phyloP scores from a whole-genome alignment of 1,140 invertebrate genomes.

The Stegodyphus dumicola region DNA sequence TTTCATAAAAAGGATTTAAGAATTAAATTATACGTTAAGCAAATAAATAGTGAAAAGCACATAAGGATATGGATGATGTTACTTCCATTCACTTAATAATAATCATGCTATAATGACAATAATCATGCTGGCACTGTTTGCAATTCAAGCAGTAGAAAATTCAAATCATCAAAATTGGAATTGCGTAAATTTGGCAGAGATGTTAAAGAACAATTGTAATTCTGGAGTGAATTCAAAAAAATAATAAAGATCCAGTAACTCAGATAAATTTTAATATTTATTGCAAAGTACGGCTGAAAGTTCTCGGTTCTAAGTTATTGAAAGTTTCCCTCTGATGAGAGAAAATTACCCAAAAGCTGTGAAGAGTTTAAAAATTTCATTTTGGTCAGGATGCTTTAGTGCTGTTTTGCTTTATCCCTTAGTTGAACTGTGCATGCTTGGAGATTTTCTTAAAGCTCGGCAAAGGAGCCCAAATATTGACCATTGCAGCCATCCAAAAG shows the following conservation, averaged over 20 bases:
- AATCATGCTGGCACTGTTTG: background rate
- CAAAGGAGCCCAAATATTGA: constrained; percentile 34
- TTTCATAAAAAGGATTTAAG: background rate
- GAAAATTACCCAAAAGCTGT: constrained; percentile 63
- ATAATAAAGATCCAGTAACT: constrained; percentile 63
- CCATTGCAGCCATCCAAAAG: background rate
- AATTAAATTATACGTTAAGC: background rate
- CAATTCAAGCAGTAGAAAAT: background rate
- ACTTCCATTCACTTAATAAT: background rate
- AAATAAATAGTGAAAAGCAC: background rate
- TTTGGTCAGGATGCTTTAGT: constrained; percentile 62
- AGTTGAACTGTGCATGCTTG: constrained; percentile 66
- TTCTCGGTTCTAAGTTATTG: constrained; percentile 51
- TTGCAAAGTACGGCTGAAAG: constrained; percentile 16
- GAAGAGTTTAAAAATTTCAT: constrained; percentile 41
- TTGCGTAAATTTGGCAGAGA: background rate
- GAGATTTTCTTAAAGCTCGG: constrained; percentile 64
- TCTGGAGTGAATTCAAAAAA: constrained; percentile 65
- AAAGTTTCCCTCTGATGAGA: constrained; percentile 50
- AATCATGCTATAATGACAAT: background rate
- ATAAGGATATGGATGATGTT: background rate
- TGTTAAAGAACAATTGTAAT: constrained; percentile 64
- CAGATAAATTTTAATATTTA: constrained; percentile 65
- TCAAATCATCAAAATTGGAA: background rate
- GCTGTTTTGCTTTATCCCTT: constrained; percentile 65